Conservation (phyloP, 2,113 vertebrate genomes). For the Rhinolophus sinicus region DNA sequence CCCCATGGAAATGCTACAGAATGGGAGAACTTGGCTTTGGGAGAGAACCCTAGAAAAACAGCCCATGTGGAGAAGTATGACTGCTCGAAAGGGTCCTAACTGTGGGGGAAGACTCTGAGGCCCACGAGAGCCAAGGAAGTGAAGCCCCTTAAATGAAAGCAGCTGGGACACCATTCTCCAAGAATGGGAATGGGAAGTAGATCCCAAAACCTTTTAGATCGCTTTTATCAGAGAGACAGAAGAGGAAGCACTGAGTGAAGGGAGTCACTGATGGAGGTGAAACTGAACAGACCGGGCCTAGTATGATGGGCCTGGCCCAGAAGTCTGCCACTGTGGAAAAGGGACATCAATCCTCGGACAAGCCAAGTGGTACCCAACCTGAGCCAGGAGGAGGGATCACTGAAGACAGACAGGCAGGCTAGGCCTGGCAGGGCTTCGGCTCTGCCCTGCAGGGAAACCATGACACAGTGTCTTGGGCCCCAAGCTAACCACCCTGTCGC, state of each 20-base stretch:
- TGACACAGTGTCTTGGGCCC: not conserved
- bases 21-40: not conserved
- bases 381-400: not conserved
- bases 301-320: not conserved
- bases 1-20: not conserved
- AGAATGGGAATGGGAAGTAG: not conserved
- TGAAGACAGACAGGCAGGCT: not conserved
- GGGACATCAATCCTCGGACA: not conserved
- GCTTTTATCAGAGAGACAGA: not conserved
- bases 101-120: not conserved
- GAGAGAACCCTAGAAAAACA: not conserved
- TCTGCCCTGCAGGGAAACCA: constrained; percentile 19
- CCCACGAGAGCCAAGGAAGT: not conserved
- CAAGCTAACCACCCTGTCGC: not conserved
- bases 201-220: not conserved
- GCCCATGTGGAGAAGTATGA: not conserved
- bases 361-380: not conserved
- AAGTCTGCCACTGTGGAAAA: not conserved
- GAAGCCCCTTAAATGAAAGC: not conserved
- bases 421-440: not conserved
- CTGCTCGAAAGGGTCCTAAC: not conserved
- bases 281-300: not conserved
- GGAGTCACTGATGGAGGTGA: not conserved
- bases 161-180: not conserved
- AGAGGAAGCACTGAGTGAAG: not conserved